A percentile compares a stretch with the other conserved stretches of the same genome.
Evolutionary conservation across 2,797 vertebrate species (phyloP).

Genomic region (Antennarius maculatus): DNA sequence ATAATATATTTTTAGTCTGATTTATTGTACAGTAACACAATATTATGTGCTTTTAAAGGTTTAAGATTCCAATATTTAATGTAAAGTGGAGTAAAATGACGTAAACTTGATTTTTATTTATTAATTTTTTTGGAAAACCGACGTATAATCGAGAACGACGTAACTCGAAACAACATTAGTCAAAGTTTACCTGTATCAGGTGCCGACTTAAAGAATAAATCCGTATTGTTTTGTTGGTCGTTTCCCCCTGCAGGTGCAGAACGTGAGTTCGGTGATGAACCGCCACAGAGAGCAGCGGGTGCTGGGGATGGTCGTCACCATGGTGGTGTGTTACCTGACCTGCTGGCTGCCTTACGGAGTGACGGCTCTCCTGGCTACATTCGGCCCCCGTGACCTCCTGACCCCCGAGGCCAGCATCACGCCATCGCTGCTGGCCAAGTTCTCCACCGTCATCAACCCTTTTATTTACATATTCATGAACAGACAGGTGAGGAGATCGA

Average conservation of each 20-base stretch:
- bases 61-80: too few relatives aligned
- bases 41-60: too few relatives aligned
- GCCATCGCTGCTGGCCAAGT: slow-evolving; percentile 85
- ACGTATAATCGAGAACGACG: too few relatives aligned
- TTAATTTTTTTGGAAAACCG: too few relatives aligned
- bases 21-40: too few relatives aligned
- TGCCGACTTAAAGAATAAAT: too few relatives aligned
- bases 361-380: slow-evolving; percentile 80
- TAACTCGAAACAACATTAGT: too few relatives aligned
- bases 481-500: slow-evolving; percentile 80
- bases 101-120: too few relatives aligned
- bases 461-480: slow-evolving; percentile 88
- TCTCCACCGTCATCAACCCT: slow-evolving; percentile 85
- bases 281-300: slow-evolving; percentile 78
- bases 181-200: too few relatives aligned
- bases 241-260: slow-evolving; percentile 67
- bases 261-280: slow-evolving; percentile 60
- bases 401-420: slow-evolving; percentile 79
- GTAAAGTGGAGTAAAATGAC: too few relatives aligned
- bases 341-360: slow-evolving; percentile 87
- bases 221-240: too few relatives aligned
- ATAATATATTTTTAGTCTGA: too few relatives aligned
- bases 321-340: slow-evolving; percentile 85
- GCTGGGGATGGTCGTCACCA: slow-evolving; percentile 81
- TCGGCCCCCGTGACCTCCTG: slow-evolving; percentile 77